These are phyloP conservation scores for Aptenodytes patagonicus DNA, from an alignment of 2,113 vertebrate species.

Conservation along the genomic window DNA sequence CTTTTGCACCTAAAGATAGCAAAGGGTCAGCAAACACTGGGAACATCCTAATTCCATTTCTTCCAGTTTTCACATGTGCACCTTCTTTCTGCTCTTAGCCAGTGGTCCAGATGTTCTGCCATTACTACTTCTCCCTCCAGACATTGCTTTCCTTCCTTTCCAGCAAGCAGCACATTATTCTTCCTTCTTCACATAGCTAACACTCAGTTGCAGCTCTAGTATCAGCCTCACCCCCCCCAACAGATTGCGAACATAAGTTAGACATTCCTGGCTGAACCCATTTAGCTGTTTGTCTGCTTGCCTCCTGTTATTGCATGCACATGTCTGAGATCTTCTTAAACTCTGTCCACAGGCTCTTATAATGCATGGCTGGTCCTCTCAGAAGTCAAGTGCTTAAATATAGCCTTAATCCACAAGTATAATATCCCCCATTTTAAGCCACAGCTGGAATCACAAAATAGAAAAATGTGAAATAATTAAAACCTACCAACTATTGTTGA, in stretches of 20 bases:
- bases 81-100: neutral
- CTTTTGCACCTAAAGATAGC: neutral
- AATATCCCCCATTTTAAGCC: neutral
- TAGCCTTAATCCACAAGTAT: neutral
- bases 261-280: neutral
- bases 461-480: neutral
- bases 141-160: neutral
- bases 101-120: neutral
- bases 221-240: neutral
- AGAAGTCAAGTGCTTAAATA: neutral
- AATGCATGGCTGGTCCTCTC: neutral
- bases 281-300: neutral
- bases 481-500: neutral
- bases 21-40: neutral
- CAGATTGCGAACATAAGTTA: neutral
- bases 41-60: neutral
- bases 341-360: neutral
- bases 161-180: neutral
- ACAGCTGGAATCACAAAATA: neutral
- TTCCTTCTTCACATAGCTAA: neutral
- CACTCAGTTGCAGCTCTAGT: neutral
- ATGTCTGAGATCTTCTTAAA: neutral
- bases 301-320: neutral
- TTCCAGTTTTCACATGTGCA: neutral
- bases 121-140: neutral